Percentiles rank a stretch among this genome's conserved stretches.
These are phyloP conservation scores for Papilio demoleus DNA, from an alignment of 2,888 invertebrate species.

Conservation along the genomic window DNA sequence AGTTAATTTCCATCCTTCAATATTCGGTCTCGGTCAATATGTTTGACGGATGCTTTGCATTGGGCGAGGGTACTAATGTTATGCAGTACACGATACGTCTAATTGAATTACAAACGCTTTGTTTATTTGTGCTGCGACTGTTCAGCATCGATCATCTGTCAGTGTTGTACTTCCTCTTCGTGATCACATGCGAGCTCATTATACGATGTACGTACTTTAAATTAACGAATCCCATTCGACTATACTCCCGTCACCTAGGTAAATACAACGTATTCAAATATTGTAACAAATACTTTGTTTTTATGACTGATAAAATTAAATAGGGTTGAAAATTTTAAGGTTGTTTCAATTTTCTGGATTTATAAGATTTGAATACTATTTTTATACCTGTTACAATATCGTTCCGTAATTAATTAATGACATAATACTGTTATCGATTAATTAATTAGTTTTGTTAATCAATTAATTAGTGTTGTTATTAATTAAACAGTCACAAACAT, in stretches of 20 bases:
- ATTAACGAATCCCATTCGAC: constrained; percentile 24
- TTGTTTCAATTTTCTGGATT: not conserved
- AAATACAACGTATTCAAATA: not conserved
- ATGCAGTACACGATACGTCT: constrained; percentile 33
- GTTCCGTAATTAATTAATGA: too few species aligned
- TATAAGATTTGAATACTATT: too few species aligned
- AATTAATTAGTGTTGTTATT: not conserved
- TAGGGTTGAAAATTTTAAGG: not conserved
- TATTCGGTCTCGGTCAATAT: constrained; percentile 30
- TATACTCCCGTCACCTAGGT: not conserved
- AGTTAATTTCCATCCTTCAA: constrained; percentile 35
- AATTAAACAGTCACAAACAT: not conserved
- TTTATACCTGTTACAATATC: too few species aligned
- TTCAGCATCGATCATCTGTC: constrained; percentile 62
- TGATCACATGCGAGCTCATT: constrained; percentile 54
- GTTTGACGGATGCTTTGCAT: constrained; percentile 30
- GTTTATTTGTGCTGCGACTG: constrained; percentile 45
- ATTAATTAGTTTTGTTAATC: too few species aligned
- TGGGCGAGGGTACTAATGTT: constrained; percentile 23
- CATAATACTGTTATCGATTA: too few species aligned
- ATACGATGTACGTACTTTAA: constrained; percentile 40
- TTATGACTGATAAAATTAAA: not conserved
- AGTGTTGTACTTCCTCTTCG: constrained; percentile 56
- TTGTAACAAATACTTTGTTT: not conserved
- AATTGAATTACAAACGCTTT: constrained; percentile 41